Evolutionary conservation across 1,140 invertebrate species (phyloP).

Genomic region (Pogonomyrmex barbatus): DNA sequence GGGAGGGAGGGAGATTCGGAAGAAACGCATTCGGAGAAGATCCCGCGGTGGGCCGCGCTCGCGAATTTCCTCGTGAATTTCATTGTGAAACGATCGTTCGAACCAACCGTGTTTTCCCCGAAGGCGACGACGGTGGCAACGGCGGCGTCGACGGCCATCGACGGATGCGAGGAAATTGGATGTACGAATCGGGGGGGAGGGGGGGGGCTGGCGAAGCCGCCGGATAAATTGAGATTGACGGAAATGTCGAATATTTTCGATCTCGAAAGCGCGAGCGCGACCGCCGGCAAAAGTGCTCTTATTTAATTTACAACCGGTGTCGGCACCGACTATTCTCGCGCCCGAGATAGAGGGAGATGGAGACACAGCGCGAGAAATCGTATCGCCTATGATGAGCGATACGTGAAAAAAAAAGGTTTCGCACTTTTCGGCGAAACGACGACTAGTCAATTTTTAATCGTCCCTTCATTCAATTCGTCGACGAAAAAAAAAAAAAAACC

Average conservation of each 20-base stretch:
- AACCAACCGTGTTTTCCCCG: slow-evolving; percentile 52
- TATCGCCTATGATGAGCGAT: neutral
- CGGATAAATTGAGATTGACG: slow-evolving; percentile 65
- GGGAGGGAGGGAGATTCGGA: neutral
- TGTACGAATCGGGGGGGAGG: slow-evolving; percentile 38
- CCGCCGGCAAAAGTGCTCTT: slow-evolving; percentile 60
- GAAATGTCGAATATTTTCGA: slow-evolving; percentile 66
- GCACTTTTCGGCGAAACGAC: neutral
- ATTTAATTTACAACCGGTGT: slow-evolving; percentile 60
- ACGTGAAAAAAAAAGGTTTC: neutral
- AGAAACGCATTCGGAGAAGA: neutral
- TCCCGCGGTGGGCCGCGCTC: slow-evolving; percentile 11
- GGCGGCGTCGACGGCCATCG: slow-evolving; percentile 45
- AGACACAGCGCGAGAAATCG: slow-evolving; percentile 4
- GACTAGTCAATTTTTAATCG: neutral
- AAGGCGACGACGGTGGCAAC: slow-evolving; percentile 22
- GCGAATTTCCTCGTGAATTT: slow-evolving; percentile 52
- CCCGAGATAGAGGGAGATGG: neutral
- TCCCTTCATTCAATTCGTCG: neutral
- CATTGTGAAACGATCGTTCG: slow-evolving; percentile 51
- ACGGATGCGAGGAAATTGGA: slow-evolving; percentile 58
- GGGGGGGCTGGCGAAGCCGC: slow-evolving; percentile 21
- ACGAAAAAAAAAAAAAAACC: neutral
- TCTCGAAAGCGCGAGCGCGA: slow-evolving; percentile 38
- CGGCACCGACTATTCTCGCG: slow-evolving; percentile 34